A percentile compares a stretch with the other conserved stretches of the same genome.
These are phyloP conservation scores for Ennomos erosarius DNA, from an alignment of 2,888 invertebrate genomes.

Conservation along the genomic window DNA sequence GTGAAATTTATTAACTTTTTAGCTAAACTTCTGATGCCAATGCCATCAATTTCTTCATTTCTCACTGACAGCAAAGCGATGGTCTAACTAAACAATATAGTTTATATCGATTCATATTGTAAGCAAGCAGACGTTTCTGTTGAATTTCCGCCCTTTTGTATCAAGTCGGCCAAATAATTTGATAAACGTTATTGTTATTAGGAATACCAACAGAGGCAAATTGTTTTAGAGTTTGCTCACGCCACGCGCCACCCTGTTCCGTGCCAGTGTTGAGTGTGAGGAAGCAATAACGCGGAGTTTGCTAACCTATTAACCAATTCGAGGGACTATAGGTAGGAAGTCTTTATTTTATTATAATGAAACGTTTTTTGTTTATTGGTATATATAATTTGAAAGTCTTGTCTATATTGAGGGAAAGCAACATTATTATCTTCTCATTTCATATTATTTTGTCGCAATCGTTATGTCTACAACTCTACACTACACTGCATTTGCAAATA, in stretches of 20 bases:
- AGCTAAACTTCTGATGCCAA: too few relatives aligned
- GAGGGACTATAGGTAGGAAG: constrained; percentile 35
- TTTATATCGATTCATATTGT: too few relatives aligned
- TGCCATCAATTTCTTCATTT: too few relatives aligned
- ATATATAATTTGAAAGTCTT: too few relatives aligned
- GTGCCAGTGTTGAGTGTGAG: constrained; percentile 40
- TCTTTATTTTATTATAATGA: constrained; percentile 32
- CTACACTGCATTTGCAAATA: too few relatives aligned
- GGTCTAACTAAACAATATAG: too few relatives aligned
- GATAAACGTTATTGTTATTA: constrained; percentile 79
- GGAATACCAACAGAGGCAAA: constrained; percentile 70
- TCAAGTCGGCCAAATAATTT: constrained; percentile 52
- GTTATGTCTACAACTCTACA: too few relatives aligned
- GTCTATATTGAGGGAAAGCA: too few relatives aligned
- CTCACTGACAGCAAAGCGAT: too few relatives aligned
- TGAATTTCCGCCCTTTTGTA: constrained; percentile 8
- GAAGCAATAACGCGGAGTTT: constrained; percentile 20
- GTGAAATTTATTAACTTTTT: too few relatives aligned
- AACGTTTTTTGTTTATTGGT: background rate
- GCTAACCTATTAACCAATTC: constrained; percentile 14
- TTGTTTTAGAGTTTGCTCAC: constrained; percentile 68
- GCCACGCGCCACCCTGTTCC: constrained; percentile 43
- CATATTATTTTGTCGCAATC: too few relatives aligned
- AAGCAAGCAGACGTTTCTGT: background rate
- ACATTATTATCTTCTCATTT: too few relatives aligned